phyloP scores from a whole-genome alignment of 2,113 vertebrate genomes.

The Egretta garzetta region DNA sequence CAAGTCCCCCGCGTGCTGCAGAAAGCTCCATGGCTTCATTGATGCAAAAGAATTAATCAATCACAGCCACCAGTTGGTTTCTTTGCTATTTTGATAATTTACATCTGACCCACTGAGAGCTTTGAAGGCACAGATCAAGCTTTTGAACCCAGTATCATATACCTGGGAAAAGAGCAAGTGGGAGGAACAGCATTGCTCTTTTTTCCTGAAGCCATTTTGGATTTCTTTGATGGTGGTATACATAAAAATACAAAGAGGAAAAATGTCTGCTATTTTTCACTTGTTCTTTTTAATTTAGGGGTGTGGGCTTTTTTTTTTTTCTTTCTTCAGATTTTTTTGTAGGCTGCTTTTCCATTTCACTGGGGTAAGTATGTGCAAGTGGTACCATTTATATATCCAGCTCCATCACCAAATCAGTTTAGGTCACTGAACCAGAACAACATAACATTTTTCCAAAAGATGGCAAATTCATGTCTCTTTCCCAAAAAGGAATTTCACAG shows the following conservation, averaged over 20 bases:
- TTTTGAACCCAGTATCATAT: background rate
- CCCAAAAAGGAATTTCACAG: background rate
- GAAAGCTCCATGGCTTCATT: background rate
- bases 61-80: background rate
- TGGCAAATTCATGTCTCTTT: background rate
- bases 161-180: background rate
- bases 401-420: background rate
- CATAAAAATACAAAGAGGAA: background rate
- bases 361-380: background rate
- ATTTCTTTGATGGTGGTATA: background rate
- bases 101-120: background rate
- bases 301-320: background rate
- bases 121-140: background rate
- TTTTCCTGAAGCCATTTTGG: background rate
- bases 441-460: background rate
- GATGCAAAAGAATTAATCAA: background rate
- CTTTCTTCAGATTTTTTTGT: background rate
- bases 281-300: background rate
- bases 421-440: background rate
- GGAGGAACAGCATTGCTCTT: background rate
- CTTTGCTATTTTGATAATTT: background rate
- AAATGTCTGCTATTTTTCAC: background rate
- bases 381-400: background rate
- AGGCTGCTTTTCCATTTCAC: background rate
- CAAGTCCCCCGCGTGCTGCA: accelerated